Percentiles rank a stretch among this genome's conserved stretches.
phyloP scores from a whole-genome alignment of 2,888 invertebrate genomes.

The Drosophila maculinotata region DNA sequence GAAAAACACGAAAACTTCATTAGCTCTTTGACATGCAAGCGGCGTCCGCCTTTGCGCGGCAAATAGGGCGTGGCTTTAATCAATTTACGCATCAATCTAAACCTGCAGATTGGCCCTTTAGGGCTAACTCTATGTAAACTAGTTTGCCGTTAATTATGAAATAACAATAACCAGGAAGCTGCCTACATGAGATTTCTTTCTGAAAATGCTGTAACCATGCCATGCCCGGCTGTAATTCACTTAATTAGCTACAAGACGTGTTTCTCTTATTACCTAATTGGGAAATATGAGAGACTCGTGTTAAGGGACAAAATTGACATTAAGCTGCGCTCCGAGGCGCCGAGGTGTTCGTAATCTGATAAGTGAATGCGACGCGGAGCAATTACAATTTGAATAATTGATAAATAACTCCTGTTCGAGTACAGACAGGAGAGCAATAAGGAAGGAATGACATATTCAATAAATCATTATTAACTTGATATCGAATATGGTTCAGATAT shows the following conservation, averaged over 20 bases:
- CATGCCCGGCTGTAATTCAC: slow-evolving; percentile 26
- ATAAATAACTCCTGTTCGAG: slow-evolving; percentile 4
- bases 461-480: slow-evolving; percentile 22
- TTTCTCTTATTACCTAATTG: slow-evolving; percentile 40
- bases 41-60: slow-evolving; percentile 6
- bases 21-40: slow-evolving; percentile 48
- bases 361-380: slow-evolving; percentile 6
- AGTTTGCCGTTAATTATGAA: slow-evolving; percentile 66
- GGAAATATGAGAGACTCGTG: slow-evolving; percentile 5
- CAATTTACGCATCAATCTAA: slow-evolving; percentile 62
- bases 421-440: slow-evolving; percentile 9
- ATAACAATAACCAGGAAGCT: slow-evolving; percentile 70
- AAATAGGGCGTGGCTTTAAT: slow-evolving; percentile 48
- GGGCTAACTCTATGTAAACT: slow-evolving; percentile 49
- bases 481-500: not conserved
- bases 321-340: slow-evolving; percentile 2
- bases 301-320: slow-evolving; percentile 10
- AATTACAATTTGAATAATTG: slow-evolving; percentile 21
- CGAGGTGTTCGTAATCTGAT: slow-evolving; percentile 26
- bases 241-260: slow-evolving; percentile 45
- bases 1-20: slow-evolving; percentile 68
- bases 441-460: slow-evolving; percentile 28
- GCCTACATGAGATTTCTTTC: slow-evolving; percentile 22
- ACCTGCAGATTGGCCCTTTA: slow-evolving; percentile 34
- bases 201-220: slow-evolving; percentile 9